Evolutionary conservation across 2,888 invertebrate genomes (phyloP).

Genomic region (Drosophila pullipes): DNA sequence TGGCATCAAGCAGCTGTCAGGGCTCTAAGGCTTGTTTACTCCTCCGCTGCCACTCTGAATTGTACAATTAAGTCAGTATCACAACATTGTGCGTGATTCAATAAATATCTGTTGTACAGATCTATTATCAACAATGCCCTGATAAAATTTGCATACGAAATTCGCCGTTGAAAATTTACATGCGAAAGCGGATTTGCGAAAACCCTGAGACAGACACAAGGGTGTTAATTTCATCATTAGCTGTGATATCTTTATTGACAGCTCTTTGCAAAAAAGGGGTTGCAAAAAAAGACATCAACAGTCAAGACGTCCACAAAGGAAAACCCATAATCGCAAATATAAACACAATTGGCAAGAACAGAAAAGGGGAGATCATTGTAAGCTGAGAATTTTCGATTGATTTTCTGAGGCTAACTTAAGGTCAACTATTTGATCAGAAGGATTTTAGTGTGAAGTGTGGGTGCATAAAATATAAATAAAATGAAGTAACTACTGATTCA

Average conservation of each 20-base stretch:
- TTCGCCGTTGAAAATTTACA: slow-evolving; percentile 34
- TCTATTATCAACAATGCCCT: background rate
- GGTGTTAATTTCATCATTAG: slow-evolving; percentile 76
- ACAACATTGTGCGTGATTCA: slow-evolving; percentile 34
- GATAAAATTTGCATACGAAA: slow-evolving; percentile 47
- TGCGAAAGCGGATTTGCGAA: slow-evolving; percentile 48
- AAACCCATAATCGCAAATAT: slow-evolving; percentile 65
- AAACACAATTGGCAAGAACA: slow-evolving; percentile 57
- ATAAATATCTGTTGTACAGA: background rate
- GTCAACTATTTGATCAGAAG: slow-evolving; percentile 27
- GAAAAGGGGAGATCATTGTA: slow-evolving; percentile 17
- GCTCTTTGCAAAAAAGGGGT: slow-evolving; percentile 36
- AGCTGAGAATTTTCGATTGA: slow-evolving; percentile 6
- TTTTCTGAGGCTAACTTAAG: slow-evolving; percentile 6
- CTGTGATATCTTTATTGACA: background rate
- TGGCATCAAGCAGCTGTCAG: slow-evolving; percentile 45
- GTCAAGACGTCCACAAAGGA: slow-evolving; percentile 62
- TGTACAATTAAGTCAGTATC: slow-evolving; percentile 52
- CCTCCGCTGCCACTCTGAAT: background rate
- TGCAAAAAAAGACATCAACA: slow-evolving; percentile 39
- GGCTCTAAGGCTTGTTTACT: slow-evolving; percentile 11
- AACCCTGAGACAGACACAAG: slow-evolving; percentile 32
- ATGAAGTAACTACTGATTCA: slow-evolving; percentile 55
- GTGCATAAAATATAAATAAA: slow-evolving; percentile 3
- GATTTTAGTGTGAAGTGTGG: background rate